Base-by-base conservation (phyloP, 2,888 invertebrate species). In the Hermaeophaga mercurialis region DNA sequence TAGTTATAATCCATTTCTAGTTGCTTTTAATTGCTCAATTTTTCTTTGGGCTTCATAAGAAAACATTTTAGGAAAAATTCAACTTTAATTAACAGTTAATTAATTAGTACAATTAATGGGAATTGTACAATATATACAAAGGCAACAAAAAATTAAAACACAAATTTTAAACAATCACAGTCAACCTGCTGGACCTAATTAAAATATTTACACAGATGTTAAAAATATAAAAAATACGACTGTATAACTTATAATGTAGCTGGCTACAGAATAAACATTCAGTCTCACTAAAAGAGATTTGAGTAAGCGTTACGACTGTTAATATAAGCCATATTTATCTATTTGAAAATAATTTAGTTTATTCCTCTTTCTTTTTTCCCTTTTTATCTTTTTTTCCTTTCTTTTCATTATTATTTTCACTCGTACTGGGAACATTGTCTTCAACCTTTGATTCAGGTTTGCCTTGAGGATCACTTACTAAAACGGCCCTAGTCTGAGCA, bases 71-170 rank as follows among this genome's bases (percentile, higher is more conserved):
- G 22, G 6, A 22, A 50, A 52, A 52, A 52, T 43, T 33, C 52
- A 52, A 43, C 52, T 52, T 52, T 50, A 41, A 50, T 50, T 39
- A 49, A 49, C 49, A 50, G 41, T n/a, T 38, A 28, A 38, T 43
- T 50, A 49, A 50, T 52, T 5, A 15, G 38, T 44, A 52, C 52
- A 52, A 52, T 43, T 14, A 22, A 5, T 24, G 39, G 31, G 31
- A 62, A 65, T 63, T 65, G 63, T 68, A 65, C 64, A 62, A 59
- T 66, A 68, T 66, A 58, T 70, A 68, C 66, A 70, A 66, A 44
- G 58, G 48, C 58, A 54, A 45, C 36, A 38, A 49, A 46, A 58
- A 54, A 44, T 54, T 33, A 57, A 62, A 41, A 58, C 31, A 57
- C 60, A 41, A 58, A 58, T 60, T 18, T 41, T 48, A 56, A 67